Evolutionary conservation across 2,888 invertebrate genomes (phyloP).

Genomic region (Candidula unifasciata): DNA sequence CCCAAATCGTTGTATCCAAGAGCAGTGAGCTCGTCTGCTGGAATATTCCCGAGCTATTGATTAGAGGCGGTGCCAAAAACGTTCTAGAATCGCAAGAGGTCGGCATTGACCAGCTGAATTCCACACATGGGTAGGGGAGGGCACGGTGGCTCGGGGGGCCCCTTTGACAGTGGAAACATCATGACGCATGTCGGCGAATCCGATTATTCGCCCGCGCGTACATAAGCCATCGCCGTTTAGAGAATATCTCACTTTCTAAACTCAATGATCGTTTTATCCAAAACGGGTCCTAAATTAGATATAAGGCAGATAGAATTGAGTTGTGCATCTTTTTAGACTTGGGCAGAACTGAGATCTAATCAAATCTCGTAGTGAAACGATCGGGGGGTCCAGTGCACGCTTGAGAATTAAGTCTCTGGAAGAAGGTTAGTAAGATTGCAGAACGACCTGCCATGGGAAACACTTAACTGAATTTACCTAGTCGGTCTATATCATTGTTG

Average conservation of each 20-base stretch:
- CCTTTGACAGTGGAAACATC: constrained; percentile 40
- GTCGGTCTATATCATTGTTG: constrained; percentile 45
- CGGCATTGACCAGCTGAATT: constrained; percentile 5
- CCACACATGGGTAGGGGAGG: neutral
- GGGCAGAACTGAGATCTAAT: constrained; percentile 60
- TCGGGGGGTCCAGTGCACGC: constrained; percentile 49
- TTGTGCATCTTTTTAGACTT: constrained; percentile 57
- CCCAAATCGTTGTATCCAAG: too few species aligned
- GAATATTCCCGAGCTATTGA: neutral
- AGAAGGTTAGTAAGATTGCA: constrained; percentile 50
- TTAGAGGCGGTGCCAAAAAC: constrained; percentile 43
- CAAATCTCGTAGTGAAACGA: constrained; percentile 58
- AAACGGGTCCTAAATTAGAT: constrained; percentile 62
- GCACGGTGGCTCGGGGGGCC: neutral
- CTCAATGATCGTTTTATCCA: constrained; percentile 70
- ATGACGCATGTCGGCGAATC: constrained; percentile 68
- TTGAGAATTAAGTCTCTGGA: constrained; percentile 53
- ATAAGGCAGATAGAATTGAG: constrained; percentile 60
- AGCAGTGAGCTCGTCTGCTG: neutral
- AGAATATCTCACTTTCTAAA: constrained; percentile 73
- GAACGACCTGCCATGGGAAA: constrained; percentile 48
- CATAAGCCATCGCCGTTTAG: constrained; percentile 71
- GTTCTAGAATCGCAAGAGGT: neutral
- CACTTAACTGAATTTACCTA: constrained; percentile 50
- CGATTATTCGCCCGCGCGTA: constrained; percentile 67